Evolutionary conservation across 2,797 vertebrate species (phyloP).

Genomic region (Emydoidea blandingii): DNA sequence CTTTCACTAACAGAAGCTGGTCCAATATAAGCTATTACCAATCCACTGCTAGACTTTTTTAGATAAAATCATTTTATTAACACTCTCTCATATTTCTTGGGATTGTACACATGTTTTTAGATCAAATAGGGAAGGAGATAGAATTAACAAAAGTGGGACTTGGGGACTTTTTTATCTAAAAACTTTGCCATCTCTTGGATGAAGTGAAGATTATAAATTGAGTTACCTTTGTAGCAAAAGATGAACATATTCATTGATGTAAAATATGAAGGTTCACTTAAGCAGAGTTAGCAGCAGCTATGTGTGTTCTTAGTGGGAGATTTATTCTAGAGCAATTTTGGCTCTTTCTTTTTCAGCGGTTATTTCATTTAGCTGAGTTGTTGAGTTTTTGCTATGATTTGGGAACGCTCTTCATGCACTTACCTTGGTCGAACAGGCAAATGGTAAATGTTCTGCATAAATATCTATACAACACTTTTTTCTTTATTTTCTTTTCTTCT

Average conservation of each 20-base stretch:
- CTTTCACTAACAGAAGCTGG: not conserved
- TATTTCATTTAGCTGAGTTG: not conserved
- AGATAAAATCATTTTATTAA: not conserved
- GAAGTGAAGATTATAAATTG: not conserved
- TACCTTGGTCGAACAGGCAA: not conserved
- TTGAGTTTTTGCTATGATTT: not conserved
- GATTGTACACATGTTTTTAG: not conserved
- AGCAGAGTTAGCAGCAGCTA: not conserved
- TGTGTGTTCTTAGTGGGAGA: not conserved
- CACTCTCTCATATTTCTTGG: not conserved
- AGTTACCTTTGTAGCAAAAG: not conserved
- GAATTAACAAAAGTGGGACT: not conserved
- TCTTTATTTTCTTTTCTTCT: constrained; percentile 32
- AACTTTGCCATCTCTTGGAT: not conserved
- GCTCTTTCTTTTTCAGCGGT: not conserved
- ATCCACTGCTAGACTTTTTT: not conserved
- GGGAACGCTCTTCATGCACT: not conserved
- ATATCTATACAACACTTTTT: not conserved
- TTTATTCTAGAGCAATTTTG: not conserved
- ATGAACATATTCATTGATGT: accelerated
- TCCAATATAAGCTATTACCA: not conserved
- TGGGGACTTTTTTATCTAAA: not conserved
- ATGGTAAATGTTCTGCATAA: not conserved
- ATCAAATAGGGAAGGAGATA: not conserved
- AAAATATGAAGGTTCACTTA: not conserved